phyloP scores from a whole-genome alignment of 2,888 invertebrate genomes.

The Lochmaea capreae region DNA sequence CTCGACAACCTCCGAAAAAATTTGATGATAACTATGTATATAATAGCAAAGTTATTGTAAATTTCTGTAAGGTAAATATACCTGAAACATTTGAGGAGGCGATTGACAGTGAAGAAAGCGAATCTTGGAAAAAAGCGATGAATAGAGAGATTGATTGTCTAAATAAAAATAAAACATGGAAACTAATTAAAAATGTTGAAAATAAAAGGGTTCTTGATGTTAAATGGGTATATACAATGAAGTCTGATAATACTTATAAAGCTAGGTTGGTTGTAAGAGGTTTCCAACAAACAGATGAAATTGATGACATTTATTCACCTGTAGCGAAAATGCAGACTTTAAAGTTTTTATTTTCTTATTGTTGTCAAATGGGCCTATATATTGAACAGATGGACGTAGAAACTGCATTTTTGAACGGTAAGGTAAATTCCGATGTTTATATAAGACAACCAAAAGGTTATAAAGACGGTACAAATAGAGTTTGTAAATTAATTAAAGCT shows the following conservation, averaged over 20 bases:
- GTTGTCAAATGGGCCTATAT: constrained; percentile 40
- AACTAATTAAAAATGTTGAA: constrained; percentile 37
- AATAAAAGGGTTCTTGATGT: constrained; percentile 32
- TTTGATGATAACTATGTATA: too few species aligned
- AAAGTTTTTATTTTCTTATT: constrained; percentile 35
- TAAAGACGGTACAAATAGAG: too few species aligned
- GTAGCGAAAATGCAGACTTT: constrained; percentile 40
- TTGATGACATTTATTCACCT: constrained; percentile 39
- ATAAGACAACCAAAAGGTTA: too few species aligned
- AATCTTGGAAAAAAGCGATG: constrained; percentile 41
- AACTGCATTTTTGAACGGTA: too few species aligned
- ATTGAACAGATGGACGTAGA: too few species aligned
- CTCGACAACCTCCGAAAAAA: too few species aligned
- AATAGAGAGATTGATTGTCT: constrained; percentile 36
- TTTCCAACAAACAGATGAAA: constrained; percentile 40
- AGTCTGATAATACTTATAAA: constrained; percentile 23
- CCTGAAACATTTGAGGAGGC: neutral
- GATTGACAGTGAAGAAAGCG: neutral
- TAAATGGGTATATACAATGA: constrained; percentile 42
- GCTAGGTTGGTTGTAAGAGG: constrained; percentile 30
- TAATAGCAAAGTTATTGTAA: neutral
- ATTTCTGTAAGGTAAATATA: neutral
- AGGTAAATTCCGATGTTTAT: too few species aligned
- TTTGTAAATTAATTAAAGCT: too few species aligned
- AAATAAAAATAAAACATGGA: constrained; percentile 43